Evolutionary conservation across 2,113 vertebrate species (phyloP), one percentile per base, ranked within the genome.

Genomic region (Daphoenositta chrysoptera): DNA sequence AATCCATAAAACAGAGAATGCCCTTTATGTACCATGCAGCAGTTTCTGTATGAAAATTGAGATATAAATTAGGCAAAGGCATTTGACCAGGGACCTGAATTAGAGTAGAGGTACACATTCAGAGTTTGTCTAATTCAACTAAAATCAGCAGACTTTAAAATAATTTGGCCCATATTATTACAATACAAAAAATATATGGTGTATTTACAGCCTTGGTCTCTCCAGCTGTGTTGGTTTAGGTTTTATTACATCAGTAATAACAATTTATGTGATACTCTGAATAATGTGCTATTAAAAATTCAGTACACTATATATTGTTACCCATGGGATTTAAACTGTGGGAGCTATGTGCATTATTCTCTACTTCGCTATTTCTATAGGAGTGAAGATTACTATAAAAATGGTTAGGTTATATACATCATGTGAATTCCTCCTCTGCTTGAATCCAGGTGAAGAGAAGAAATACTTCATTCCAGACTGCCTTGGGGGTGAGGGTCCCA

Each of bases 231-330:
- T 82, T 96, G 72, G 86, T 93, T 94, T 94, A 96, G 86, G 56
- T 81, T 94, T 96, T 96, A 97, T 93, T 96, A 92, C 94, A 96
- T 72, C 60, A 95, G 82, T 84, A 96, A 96, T 94, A 94, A 94
- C 93, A 93, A 96, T 96, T 97, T 94, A 96, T 95, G 93, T 84
- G 88, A 94, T 94, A 87, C 83, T 93, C 76, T 90, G 76, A 96
- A 96, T 96, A 94, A 95, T 35, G 72, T 81, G 69, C 92, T 93
- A 92, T 96, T 93, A 95, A 97, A 94, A 94, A 95, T 92, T 93
- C 83, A 92, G 88, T 83, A 76, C 75, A 51, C 71, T 81, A 60
- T 60, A 94, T 88, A 93, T 50, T 78, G 79, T 81, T 95, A 75
- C 92, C 76, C 88, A 33, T 22, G 88, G 92, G 96, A 95, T 86